phyloP scores from a whole-genome alignment of 2,888 invertebrate genomes.

The Lamellibrachia columna region DNA sequence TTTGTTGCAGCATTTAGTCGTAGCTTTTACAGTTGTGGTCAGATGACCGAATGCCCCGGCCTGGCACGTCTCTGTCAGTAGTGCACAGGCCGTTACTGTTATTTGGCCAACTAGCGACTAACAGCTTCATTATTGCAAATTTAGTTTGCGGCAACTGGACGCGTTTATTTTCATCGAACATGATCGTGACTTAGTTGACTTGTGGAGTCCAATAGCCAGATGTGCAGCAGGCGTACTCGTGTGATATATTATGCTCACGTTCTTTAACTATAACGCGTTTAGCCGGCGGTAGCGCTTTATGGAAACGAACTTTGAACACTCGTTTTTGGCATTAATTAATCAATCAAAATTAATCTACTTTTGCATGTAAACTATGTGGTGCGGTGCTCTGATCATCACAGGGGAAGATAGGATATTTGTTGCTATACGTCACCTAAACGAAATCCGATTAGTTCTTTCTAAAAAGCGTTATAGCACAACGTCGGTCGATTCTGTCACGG shows the following conservation, averaged over 20 bases:
- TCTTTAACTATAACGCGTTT: too few relatives aligned
- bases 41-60: not conserved
- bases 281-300: too few relatives aligned
- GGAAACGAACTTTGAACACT: too few relatives aligned
- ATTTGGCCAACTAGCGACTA: not conserved
- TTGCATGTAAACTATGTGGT: not conserved
- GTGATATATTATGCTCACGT: too few relatives aligned
- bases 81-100: not conserved
- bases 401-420: not conserved
- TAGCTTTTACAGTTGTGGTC: not conserved
- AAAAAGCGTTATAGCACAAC: not conserved
- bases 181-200: not conserved
- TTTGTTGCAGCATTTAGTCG: slow-evolving; percentile 3
- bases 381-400: too few relatives aligned
- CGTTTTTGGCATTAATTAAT: too few relatives aligned
- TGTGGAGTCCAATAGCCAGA: not conserved
- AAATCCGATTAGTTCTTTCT: not conserved
- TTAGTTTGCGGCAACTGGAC: not conserved
- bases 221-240: too few relatives aligned
- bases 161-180: not conserved
- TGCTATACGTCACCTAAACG: not conserved
- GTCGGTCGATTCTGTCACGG: not conserved
- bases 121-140: not conserved
- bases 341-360: not conserved
- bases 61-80: not conserved